Evolutionary conservation across 2,797 vertebrate genomes (phyloP), one percentile per base, ranked within the genome.

Genomic region (Acrossocheilus fasciatus): DNA sequence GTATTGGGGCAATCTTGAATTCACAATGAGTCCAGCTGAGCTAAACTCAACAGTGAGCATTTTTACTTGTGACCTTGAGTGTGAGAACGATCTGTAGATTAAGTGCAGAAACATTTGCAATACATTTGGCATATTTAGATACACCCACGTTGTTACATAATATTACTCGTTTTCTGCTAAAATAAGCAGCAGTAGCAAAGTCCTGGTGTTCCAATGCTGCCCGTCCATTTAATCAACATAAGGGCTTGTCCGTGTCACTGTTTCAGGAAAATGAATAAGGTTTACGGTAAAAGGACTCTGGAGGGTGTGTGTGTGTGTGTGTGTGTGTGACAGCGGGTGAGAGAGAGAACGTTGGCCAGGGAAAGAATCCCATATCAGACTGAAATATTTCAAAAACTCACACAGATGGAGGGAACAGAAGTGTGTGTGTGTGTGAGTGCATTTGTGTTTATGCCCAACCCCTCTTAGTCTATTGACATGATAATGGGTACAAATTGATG

Each of bases 401-500:
- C 87, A 76, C 87, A 85, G 87, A 89, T 88, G 68, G 70, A 85
- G 54, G 23, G 17, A 80, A 66, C 68, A 88, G 81, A 68, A 52
- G 26, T 15, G 82, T 88, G 75, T 87, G 86, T 66, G 82, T 88
- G 75, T 87, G 86, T 54, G 30, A 75, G 77, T 90, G 45, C 5
- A 83, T 90, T 81, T 85, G 89, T 2, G 9, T 81, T 41, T 54
- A 93, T 90, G 91, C 83, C 86, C 83, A 89, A 91, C 91, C 89
- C 81, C 87, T 88, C 81, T 83, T 92, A 86, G 86, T 87, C 90
- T 87, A 94, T 96, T 96, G 92, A 94, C 86, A 95, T 95, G 94
- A 88, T 94, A 95, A 96, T 92, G 90, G 92, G 81, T 85, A 93
- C 92, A 95, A 95, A 96, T 94, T 95, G 93, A 95, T 93, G 92